Percentiles rank a stretch among this genome's conserved stretches.
phyloP scores from a whole-genome alignment of 2,113 vertebrate species.

The Oostethus manadensis region DNA sequence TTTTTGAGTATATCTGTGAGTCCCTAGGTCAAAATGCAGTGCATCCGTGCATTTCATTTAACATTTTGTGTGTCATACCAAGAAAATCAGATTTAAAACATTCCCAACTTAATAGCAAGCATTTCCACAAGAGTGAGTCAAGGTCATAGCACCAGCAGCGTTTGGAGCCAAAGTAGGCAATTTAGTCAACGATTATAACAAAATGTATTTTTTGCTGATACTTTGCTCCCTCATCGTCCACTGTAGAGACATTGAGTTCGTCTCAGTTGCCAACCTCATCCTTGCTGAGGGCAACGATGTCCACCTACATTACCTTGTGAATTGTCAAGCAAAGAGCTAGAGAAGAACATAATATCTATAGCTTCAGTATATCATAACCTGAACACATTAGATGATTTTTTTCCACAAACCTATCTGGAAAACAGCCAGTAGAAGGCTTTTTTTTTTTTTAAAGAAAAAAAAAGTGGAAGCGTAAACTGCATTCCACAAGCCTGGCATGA shows the following conservation, averaged over 20 bases:
- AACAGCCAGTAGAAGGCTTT: neutral
- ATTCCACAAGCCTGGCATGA: neutral
- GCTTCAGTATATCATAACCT: too few relatives aligned
- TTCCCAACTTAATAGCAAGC: slow-evolving; percentile 25
- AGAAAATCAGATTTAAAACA: neutral
- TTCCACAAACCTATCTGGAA: neutral
- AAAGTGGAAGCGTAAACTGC: neutral
- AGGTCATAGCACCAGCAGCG: slow-evolving; percentile 33
- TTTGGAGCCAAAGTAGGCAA: slow-evolving; percentile 39
- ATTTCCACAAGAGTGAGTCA: slow-evolving; percentile 36
- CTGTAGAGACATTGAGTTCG: slow-evolving; percentile 45
- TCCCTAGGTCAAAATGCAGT: slow-evolving; percentile 7
- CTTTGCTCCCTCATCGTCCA: slow-evolving; percentile 32
- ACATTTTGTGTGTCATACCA: slow-evolving; percentile 15
- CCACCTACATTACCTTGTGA: slow-evolving; percentile 30
- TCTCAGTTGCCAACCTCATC: slow-evolving; percentile 39
- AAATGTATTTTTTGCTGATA: slow-evolving; percentile 38
- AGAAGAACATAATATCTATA: slow-evolving; percentile 9
- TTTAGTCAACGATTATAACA: slow-evolving; percentile 44
- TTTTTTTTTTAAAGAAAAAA: neutral
- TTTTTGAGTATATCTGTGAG: neutral
- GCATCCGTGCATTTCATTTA: neutral
- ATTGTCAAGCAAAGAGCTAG: slow-evolving; percentile 19
- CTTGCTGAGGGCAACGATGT: slow-evolving; percentile 47
- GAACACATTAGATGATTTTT: neutral